These are phyloP conservation scores for Streptopelia turtur DNA, from an alignment of 2,797 vertebrate genomes.

Conservation along the genomic window DNA sequence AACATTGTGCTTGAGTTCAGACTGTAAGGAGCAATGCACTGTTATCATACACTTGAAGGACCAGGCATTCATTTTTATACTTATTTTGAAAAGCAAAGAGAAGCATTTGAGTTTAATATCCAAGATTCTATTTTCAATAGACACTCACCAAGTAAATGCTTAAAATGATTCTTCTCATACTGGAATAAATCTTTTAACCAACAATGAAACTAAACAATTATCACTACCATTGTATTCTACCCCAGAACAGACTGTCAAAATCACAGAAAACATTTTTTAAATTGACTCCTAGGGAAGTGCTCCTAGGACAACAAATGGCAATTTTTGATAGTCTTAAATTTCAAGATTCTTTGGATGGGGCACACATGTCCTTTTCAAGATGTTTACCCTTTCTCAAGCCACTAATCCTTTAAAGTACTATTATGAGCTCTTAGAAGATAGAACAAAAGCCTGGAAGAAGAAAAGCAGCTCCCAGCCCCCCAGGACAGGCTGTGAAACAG, in stretches of 20 bases:
- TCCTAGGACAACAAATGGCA: background rate
- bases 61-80: background rate
- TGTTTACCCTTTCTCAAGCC: background rate
- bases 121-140: background rate
- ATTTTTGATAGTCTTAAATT: background rate
- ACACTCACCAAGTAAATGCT: background rate
- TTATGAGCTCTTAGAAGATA: background rate
- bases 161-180: background rate
- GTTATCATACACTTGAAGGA: background rate
- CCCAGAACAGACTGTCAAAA: background rate
- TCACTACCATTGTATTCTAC: background rate
- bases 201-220: background rate
- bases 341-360: background rate
- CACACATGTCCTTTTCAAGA: background rate
- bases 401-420: background rate
- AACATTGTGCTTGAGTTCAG: background rate
- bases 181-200: background rate
- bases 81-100: background rate
- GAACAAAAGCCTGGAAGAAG: background rate
- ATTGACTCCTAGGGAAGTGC: fast-evolving
- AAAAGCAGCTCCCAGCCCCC: background rate
- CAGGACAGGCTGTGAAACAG: background rate
- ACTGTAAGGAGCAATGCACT: background rate
- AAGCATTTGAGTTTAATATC: background rate
- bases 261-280: background rate